Conservation (phyloP, 2,797 vertebrate species). For the Rhinophrynus dorsalis region DNA sequence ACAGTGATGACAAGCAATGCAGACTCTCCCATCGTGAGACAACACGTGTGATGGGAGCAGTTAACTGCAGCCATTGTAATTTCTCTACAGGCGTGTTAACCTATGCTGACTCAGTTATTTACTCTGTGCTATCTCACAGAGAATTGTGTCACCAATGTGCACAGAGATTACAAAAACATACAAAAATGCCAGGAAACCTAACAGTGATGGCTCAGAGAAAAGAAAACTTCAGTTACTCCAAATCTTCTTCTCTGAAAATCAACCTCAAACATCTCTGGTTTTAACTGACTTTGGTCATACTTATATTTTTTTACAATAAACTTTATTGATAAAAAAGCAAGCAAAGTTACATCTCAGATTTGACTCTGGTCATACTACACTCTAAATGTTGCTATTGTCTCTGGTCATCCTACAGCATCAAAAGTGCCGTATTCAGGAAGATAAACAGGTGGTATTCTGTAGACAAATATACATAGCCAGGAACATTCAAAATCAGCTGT, state of each 20-base stretch:
- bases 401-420: too few species aligned
- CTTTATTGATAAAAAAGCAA: too few species aligned
- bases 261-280: too few species aligned
- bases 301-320: too few species aligned
- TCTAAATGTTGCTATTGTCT: too few species aligned
- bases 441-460: too few species aligned
- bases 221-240: neutral
- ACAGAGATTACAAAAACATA: conserved; percentile 25
- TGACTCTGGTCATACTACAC: too few species aligned
- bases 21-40: conserved; percentile 20
- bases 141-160: conserved; percentile 11
- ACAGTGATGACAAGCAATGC: conserved; percentile 18
- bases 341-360: too few species aligned
- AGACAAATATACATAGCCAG: too few species aligned
- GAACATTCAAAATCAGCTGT: too few species aligned
- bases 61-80: conserved; percentile 2
- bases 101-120: conserved; percentile 22
- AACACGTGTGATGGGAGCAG: conserved; percentile 1
- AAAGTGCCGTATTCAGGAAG: too few species aligned
- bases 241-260: conserved; percentile 1
- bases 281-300: too few species aligned
- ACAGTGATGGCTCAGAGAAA: neutral
- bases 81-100: conserved; percentile 5
- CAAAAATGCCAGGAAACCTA: conserved; percentile 17
- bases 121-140: conserved; percentile 3